phyloP scores from a whole-genome alignment of 2,888 invertebrate species.

The Mythimna impura region DNA sequence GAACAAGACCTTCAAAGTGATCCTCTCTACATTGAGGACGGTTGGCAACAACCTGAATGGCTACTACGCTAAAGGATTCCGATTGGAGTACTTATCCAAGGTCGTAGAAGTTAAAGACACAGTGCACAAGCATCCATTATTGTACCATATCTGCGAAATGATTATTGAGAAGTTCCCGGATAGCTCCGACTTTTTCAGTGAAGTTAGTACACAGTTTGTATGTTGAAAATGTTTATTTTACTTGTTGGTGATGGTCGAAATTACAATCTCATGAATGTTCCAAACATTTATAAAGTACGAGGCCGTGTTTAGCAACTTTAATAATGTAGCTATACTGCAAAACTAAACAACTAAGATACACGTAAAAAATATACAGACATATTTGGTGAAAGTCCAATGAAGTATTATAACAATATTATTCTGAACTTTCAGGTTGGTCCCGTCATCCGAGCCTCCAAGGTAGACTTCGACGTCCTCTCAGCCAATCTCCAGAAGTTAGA shows the following conservation, averaged over 20 bases:
- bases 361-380: not conserved
- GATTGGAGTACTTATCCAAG: slow-evolving; percentile 98
- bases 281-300: not conserved
- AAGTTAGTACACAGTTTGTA: slow-evolving; percentile 90
- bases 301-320: too few species aligned
- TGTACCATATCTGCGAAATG: slow-evolving; percentile 99
- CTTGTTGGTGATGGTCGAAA: slow-evolving; percentile 6
- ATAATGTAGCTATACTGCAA: too few species aligned
- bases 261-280: not conserved
- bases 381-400: not conserved
- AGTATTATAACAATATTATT: not conserved
- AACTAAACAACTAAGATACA: too few species aligned
- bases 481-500: slow-evolving; percentile 97
- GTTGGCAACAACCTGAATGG: slow-evolving; percentile 99
- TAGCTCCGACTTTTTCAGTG: slow-evolving; percentile 98
- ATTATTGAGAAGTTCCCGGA: slow-evolving; percentile 99
- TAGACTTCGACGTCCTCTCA: slow-evolving; percentile 98
- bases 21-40: slow-evolving; percentile 97
- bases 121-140: slow-evolving; percentile 99
- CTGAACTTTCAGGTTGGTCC: slow-evolving; percentile 93
- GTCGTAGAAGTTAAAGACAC: slow-evolving; percentile 99
- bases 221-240: slow-evolving; percentile 39
- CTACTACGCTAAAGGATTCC: slow-evolving; percentile 97
- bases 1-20: slow-evolving; percentile 98
- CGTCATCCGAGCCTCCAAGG: slow-evolving; percentile 97